These are phyloP conservation scores for Zoanthus gigantus DNA, from an alignment of 92 coral and sea anemone species.

Conservation along the genomic window DNA sequence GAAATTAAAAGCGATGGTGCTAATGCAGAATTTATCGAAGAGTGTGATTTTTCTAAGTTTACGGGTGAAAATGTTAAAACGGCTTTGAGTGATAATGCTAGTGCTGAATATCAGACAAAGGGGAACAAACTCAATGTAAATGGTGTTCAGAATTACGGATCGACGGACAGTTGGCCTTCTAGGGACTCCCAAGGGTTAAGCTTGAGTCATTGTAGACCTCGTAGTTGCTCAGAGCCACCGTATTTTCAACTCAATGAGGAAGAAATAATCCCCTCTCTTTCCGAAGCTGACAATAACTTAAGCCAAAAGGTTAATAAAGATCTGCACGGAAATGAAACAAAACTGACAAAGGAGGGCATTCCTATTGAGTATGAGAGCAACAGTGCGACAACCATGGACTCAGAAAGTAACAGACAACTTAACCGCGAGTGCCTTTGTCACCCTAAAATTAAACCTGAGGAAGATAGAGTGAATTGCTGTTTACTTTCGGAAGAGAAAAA, in stretches of 20 bases:
- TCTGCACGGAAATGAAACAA: background rate
- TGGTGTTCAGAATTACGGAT: background rate
- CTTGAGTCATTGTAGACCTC: background rate
- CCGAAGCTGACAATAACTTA: slow-evolving; percentile 5
- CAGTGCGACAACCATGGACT: background rate
- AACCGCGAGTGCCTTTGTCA: slow-evolving; percentile 25
- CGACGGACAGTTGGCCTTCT: background rate
- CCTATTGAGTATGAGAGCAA: background rate
- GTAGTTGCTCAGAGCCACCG: slow-evolving; percentile 11
- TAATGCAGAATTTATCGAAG: background rate
- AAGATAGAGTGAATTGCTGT: background rate
- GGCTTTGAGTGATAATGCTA: background rate
- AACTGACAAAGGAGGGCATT: background rate
- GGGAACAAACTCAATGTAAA: background rate
- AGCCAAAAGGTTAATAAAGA: background rate
- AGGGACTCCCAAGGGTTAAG: background rate
- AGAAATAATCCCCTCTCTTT: background rate
- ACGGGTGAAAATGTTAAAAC: background rate
- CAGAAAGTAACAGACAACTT: background rate
- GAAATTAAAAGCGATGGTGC: no score
- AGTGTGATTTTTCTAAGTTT: background rate
- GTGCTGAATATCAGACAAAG: background rate
- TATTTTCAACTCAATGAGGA: slow-evolving; percentile 32
- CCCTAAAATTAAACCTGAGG: background rate
- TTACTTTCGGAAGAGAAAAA: slow-evolving; percentile 1